These are phyloP conservation scores for Paradisaea rubra DNA, from an alignment of 2,113 vertebrate genomes.

Conservation along the genomic window DNA sequence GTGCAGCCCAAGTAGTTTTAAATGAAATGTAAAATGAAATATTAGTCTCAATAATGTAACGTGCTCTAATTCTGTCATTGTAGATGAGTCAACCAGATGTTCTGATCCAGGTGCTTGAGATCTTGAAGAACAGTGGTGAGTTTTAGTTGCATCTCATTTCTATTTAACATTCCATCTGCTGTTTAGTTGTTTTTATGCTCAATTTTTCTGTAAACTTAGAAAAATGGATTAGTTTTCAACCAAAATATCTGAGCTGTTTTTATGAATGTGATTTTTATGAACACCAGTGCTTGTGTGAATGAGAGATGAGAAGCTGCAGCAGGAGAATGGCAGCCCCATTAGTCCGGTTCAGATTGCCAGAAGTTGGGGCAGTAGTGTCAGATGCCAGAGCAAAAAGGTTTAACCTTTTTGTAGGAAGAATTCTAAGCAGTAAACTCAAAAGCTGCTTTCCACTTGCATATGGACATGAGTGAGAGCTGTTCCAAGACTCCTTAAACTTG, in stretches of 20 bases:
- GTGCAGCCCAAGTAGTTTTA: neutral
- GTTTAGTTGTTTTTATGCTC: neutral
- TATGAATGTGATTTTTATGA: neutral
- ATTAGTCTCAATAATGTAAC: neutral
- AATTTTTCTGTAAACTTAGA: neutral
- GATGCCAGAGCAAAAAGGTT: neutral
- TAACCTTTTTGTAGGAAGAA: neutral
- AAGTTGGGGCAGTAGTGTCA: neutral
- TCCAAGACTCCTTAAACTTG: neutral
- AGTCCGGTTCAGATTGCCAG: neutral
- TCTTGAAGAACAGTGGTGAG: constrained; percentile 90
- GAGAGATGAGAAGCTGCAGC: neutral
- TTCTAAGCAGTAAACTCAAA: neutral
- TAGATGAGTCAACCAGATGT: constrained; percentile 98
- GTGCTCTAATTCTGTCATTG: constrained; percentile 32
- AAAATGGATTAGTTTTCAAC: neutral
- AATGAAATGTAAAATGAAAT: neutral
- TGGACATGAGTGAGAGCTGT: neutral
- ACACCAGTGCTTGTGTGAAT: neutral
- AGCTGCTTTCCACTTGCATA: neutral
- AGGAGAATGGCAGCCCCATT: neutral
- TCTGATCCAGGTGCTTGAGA: constrained; percentile 93
- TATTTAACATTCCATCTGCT: neutral
- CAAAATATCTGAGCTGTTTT: neutral
- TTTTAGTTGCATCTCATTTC: constrained; percentile 30